These are phyloP conservation scores for Ailuropoda melanoleuca DNA, from an alignment of 2,113 vertebrate species.

Conservation along the genomic window DNA sequence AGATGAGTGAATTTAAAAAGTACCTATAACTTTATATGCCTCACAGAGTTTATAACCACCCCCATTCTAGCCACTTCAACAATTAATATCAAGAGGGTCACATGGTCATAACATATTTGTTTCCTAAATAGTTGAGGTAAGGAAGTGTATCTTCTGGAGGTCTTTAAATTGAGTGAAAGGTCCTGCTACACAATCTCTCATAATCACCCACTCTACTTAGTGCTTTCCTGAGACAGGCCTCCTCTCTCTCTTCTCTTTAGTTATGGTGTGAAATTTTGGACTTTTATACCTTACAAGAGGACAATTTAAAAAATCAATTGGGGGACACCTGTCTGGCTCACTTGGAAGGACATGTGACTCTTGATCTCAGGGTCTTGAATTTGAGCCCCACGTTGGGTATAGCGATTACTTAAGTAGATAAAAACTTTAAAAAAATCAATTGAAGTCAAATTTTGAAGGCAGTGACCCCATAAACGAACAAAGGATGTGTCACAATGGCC, in stretches of 20 bases:
- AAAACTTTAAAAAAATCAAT: neutral
- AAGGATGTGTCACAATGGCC: slow-evolving; percentile 46
- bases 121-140: neutral
- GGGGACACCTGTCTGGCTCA: neutral
- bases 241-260: neutral
- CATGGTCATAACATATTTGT: neutral
- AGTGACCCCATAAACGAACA: slow-evolving; percentile 46
- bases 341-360: neutral
- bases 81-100: neutral
- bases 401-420: neutral
- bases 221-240: neutral
- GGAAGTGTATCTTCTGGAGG: neutral
- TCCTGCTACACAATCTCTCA: neutral
- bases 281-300: neutral
- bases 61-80: neutral
- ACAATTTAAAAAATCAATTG: slow-evolving; percentile 54
- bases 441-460: slow-evolving; percentile 32
- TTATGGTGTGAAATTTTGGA: slow-evolving; percentile 44
- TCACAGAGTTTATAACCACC: neutral
- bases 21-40: too few species aligned
- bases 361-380: neutral
- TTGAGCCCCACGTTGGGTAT: neutral
- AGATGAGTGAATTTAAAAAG: neutral
- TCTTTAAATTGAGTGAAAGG: neutral
- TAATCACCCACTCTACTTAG: too few species aligned